Base-by-base conservation (phyloP, 2,888 invertebrate species). In the Drosophila prolongata region DNA sequence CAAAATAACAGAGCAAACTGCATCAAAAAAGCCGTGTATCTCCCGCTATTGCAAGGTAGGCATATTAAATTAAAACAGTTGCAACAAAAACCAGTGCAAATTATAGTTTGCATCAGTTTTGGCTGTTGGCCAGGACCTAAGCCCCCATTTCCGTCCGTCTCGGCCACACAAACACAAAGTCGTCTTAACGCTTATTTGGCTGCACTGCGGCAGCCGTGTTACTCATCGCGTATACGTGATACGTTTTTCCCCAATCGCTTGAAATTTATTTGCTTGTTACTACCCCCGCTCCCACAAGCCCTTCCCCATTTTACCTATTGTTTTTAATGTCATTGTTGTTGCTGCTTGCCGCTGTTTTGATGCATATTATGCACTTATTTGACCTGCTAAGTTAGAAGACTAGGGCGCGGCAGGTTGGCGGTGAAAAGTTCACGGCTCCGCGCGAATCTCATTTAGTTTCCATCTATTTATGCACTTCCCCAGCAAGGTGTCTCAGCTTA, bases 371-470 rank as follows among this genome's bases (percentile, higher is more conserved):
- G 34, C 35, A 50, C 27, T 71, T 56, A 53, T 69, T 58, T 52
- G 6, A 34, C n/a, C 37, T 30, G 35, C 60, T 37, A 64, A 65
- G 64, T 64, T 64, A 65, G 50, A 65, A 65, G 44, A 44, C 60
- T 49, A 54, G 6, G 54, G 49, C 44, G 35, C 35, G 11, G n/a
- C 37, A 13, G 13, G 37, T 38, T 38, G 30, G 30, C 30, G 6
- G 30, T 8, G 30, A 8, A 30, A 8, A 30, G 30, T 30, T 30
- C 13, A 38, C 10, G 37, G 27, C 53, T 16, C 50, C 35, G 50
- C 44, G 75, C 53, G 54, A 80, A 84, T 76, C 87, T 81, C 80
- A 79, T 87, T 81, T 82, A 67, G 79, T 64, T 79, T 80, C 72
- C 76, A 77, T 85, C 54, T 66, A 61, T 50, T 50, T 49, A 50